Conservation (phyloP, 2,888 invertebrate species). For the Microplitis manilae region DNA sequence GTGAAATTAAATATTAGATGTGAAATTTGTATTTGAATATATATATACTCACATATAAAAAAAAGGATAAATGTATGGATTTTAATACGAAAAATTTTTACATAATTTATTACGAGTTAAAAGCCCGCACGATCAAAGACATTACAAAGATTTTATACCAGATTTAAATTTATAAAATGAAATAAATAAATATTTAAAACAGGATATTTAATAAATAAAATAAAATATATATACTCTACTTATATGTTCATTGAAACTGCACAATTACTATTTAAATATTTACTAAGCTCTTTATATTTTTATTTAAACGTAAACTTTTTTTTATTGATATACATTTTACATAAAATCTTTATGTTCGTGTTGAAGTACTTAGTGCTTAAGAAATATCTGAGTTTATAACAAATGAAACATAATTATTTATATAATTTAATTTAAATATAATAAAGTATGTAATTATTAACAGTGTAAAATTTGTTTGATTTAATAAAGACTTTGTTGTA, state of each 20-base stretch:
- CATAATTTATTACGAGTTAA: neutral
- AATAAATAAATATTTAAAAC: neutral
- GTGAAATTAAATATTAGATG: conserved; percentile 45
- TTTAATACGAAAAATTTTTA: conserved; percentile 33
- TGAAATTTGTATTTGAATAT: conserved; percentile 37
- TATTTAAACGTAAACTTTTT: neutral
- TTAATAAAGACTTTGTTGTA: conserved; percentile 61
- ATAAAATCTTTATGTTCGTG: neutral
- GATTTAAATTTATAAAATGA: neutral
- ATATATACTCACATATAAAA: conserved; percentile 21
- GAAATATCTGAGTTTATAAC: neutral
- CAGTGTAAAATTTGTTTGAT: conserved; percentile 50
- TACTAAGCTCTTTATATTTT: neutral
- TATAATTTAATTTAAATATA: neutral
- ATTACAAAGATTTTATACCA: conserved; percentile 11
- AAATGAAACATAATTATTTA: neutral
- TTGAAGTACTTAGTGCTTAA: neutral
- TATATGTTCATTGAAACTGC: neutral
- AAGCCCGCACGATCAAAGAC: neutral
- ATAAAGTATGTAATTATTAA: conserved; percentile 25
- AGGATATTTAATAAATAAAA: neutral
- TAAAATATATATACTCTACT: neutral
- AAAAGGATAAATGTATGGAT: conserved; percentile 15
- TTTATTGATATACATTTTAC: conserved; percentile 46
- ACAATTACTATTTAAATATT: neutral